Evolutionary conservation across 2,113 vertebrate genomes (phyloP), one percentile per base, ranked within the genome.

Genomic region (Perca flavescens): DNA sequence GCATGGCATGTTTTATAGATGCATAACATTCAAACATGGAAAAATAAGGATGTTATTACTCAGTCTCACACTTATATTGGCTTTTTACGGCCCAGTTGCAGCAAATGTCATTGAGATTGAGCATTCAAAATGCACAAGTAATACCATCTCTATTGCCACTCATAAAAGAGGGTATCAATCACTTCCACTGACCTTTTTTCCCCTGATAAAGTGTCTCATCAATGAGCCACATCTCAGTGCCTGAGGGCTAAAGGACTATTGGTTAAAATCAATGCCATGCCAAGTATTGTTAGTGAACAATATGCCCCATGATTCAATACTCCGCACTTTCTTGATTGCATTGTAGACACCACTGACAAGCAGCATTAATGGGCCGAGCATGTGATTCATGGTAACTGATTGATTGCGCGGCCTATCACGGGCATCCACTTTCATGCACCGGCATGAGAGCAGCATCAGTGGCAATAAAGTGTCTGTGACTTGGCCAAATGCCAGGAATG

Each of bases 161-260:
- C 84, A 85, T 93, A 93, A 91, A 94, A 88, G 77, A 89, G 83
- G 66, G 49, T 70, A 94, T 96, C 90, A 94, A 93, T 95, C 94
- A 94, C 87, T 84, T 73, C 50, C 83, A 82, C 88, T 93, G 93
- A 93, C 90, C 89, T 93, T 92, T 92, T 86, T 89, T 86, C 78
- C 78, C 58, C 63, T 85, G 89, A 91, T 92, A 82, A 90, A 92
- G 86, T 82, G 86, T 86, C 87, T 89, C 88, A 89, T 92, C 89
- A 88, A 86, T 93, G 85, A 89, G 80, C 80, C 77, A 74, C 82
- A 86, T 89, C 78, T 71, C 61, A 15, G 73, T 75, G 86, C 89
- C 88, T 61, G 64, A 69, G 76, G 89, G 86, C 82, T 64, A 40
- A 82, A 80, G 61, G 68, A 77, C 90, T 85, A 71, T 83, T 43